phyloP scores from a whole-genome alignment of 2,113 vertebrate species.

The Dipodomys spectabilis region DNA sequence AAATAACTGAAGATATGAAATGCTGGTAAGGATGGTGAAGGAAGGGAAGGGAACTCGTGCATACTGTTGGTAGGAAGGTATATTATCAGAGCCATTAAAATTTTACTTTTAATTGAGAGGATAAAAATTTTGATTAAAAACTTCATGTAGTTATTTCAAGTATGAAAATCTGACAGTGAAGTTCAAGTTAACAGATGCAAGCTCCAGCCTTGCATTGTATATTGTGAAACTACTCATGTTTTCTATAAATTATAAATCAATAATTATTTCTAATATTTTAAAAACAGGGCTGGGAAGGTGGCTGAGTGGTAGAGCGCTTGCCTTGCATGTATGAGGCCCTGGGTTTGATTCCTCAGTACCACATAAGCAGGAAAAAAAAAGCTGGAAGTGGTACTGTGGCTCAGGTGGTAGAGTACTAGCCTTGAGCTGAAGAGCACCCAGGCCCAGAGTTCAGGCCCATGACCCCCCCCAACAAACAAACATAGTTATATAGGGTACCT shows the following conservation, averaged over 20 bases:
- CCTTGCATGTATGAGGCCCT: too few relatives aligned
- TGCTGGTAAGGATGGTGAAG: too few relatives aligned
- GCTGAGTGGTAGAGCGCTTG: too few relatives aligned
- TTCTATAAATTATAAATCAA: slow-evolving; percentile 10
- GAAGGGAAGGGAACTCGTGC: too few relatives aligned
- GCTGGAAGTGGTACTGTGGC: too few relatives aligned
- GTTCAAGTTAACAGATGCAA: not conserved
- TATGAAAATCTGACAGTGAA: slow-evolving; percentile 20
- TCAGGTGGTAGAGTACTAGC: too few relatives aligned
- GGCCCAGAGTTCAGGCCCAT: too few relatives aligned
- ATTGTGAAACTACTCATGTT: slow-evolving; percentile 28
- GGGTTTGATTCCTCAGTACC: too few relatives aligned
- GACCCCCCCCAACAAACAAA: too few relatives aligned
- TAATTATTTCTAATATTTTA: not conserved
- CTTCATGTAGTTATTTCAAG: slow-evolving; percentile 2
- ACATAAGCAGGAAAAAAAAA: too few relatives aligned
- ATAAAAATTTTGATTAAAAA: slow-evolving; percentile 27
- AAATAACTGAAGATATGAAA: too few relatives aligned
- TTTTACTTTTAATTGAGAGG: not conserved
- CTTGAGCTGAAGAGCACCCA: too few relatives aligned
- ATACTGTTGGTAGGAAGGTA: not conserved
- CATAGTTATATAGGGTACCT: not conserved
- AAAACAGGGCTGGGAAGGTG: not conserved
- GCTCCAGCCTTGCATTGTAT: not conserved
- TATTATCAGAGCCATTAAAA: not conserved